Base-by-base conservation (phyloP, 2,113 vertebrate genomes). In the Rhinopithecus roxellana region DNA sequence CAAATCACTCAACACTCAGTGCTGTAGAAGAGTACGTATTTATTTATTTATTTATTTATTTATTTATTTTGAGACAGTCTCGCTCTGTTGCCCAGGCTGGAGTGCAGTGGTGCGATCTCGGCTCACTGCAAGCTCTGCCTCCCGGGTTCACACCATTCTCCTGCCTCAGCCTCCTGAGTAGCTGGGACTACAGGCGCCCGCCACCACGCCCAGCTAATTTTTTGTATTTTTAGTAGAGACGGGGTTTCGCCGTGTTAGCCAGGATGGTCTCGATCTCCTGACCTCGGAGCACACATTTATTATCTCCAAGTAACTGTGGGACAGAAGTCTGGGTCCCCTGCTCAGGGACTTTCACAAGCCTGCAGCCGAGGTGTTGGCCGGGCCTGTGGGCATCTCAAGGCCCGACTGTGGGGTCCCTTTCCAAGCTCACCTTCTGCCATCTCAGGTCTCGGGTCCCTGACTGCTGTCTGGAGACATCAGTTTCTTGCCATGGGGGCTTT, bases 1-100 rank as follows among this genome's bases (percentile, higher is more conserved):
- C 35, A 70, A 70, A 38, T n/a, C 18, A 17, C 35, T 17, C 8
- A 7, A 69, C 32, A 69, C 67, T 30, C 13, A 69, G 67, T 0
- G 67, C 69, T 4, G 7, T 70, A 17, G n/a, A 16, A n/a, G 6
- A n/a, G 67, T 35, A 70, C 16, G 18, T 1, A 4, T 35, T 17
- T 10, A 61, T 25, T 61, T 61, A 61, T 61, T 61, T 61, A 45
- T 45, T 45, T 45, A 45, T 45, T 45, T 45, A 45, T 45, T 9
- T 45, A 45, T 45, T 45, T 55, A 55, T 55, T 55, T 55, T 22
- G 20, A 22, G 16, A 22, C 1, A 1, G 6, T 57, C 18, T 57
- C 2, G 6, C 55, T 57, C 0, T 57, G 18, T 57, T 0, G 1
- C 18, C 55, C 55, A 22, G 5, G 0, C 55, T 22, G 55, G 55